These are phyloP conservation scores for Tachystola acroxantha DNA, from an alignment of 2,888 invertebrate species.

Conservation along the genomic window DNA sequence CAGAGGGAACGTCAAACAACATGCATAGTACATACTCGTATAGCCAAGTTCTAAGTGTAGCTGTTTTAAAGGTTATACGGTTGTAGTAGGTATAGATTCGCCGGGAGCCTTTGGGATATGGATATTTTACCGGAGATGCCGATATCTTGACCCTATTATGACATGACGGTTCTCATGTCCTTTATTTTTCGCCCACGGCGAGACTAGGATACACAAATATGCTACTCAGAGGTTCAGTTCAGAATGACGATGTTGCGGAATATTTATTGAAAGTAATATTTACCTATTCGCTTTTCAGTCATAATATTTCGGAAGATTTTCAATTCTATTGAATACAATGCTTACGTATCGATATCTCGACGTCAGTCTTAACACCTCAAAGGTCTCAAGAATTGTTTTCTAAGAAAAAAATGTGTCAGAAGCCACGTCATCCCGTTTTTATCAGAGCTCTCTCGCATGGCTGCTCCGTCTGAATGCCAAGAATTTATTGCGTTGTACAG, in stretches of 20 bases:
- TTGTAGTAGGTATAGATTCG: too few species aligned
- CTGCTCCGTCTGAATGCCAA: conserved; percentile 62
- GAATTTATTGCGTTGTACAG: conserved; percentile 73
- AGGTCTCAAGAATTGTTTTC: conserved; percentile 49
- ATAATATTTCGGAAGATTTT: too few species aligned
- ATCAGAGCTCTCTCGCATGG: conserved; percentile 64
- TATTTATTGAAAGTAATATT: too few species aligned
- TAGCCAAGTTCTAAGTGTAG: too few species aligned
- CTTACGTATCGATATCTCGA: conserved; percentile 22
- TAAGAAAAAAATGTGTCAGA: conserved; percentile 57
- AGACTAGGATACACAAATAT: background rate
- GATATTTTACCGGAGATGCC: too few species aligned
- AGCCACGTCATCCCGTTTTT: conserved; percentile 66
- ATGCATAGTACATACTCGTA: too few species aligned
- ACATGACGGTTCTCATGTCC: background rate
- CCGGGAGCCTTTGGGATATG: too few species aligned
- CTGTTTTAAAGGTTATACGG: too few species aligned
- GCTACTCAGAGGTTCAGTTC: too few species aligned
- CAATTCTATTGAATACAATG: conserved; percentile 16
- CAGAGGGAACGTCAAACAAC: background rate
- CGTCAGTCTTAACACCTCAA: conserved; percentile 30
- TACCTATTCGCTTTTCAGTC: too few species aligned
- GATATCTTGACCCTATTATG: too few species aligned
- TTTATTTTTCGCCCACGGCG: background rate
- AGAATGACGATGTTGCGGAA: too few species aligned